phyloP scores from a whole-genome alignment of 2,113 vertebrate genomes.

The Albula glossodonta region DNA sequence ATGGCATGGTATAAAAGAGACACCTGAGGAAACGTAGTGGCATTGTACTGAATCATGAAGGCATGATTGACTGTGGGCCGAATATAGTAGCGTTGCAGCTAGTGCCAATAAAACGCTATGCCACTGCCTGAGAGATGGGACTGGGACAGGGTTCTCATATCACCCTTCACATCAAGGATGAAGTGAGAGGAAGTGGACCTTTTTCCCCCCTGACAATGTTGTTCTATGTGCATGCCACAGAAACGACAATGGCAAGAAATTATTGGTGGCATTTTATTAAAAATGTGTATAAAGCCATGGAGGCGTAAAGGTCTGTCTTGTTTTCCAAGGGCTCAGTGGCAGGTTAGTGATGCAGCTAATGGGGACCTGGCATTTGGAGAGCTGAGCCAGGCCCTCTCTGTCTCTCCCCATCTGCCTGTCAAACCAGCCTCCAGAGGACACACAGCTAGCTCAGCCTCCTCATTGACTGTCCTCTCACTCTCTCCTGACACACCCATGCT shows the following conservation, averaged over 20 bases:
- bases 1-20: constrained; percentile 20
- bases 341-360: constrained; percentile 52
- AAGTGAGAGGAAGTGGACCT: background rate
- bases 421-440: background rate
- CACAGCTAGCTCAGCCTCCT: background rate
- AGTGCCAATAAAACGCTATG: constrained; percentile 47
- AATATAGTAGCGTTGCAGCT: constrained; percentile 43
- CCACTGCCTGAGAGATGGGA: constrained; percentile 42
- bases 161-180: constrained; percentile 36
- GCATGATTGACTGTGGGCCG: constrained; percentile 45
- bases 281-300: background rate
- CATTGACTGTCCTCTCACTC: background rate
- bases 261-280: constrained; percentile 4
- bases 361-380: constrained; percentile 48
- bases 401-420: background rate
- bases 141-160: constrained; percentile 39
- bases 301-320: background rate
- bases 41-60: constrained; percentile 43
- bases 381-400: constrained; percentile 51
- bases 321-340: constrained; percentile 23
- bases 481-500: background rate
- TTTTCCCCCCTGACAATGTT: background rate
- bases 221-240: background rate
- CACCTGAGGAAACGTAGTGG: constrained; percentile 29
- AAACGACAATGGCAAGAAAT: background rate